Evolutionary conservation across 2,797 vertebrate species (phyloP).

Genomic region (Aldrovandia affinis): DNA sequence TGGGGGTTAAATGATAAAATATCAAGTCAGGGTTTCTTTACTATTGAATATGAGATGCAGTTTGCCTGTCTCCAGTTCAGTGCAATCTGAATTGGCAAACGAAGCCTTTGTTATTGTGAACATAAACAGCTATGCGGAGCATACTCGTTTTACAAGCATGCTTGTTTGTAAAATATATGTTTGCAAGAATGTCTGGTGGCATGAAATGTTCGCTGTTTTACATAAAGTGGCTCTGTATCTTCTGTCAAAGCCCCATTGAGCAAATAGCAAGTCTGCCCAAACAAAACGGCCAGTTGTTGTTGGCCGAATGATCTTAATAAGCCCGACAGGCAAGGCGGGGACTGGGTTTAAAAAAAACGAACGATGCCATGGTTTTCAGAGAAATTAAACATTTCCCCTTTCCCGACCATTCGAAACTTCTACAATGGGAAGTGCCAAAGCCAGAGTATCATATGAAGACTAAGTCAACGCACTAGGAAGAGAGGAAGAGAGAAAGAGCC

Average conservation of each 20-base stretch:
- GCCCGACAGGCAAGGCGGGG: too few species aligned
- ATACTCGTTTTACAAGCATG: background rate
- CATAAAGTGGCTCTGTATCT: background rate
- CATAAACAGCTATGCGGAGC: background rate
- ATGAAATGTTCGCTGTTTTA: slow-evolving; percentile 3
- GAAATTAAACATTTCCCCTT: slow-evolving; percentile 43
- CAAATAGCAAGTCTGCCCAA: background rate
- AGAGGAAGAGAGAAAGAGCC: background rate
- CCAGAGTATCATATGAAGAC: background rate
- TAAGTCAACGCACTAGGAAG: background rate
- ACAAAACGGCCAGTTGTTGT: background rate
- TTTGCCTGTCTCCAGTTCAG: background rate
- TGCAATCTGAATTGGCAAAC: background rate
- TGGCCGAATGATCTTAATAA: background rate
- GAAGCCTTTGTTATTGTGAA: slow-evolving; percentile 12
- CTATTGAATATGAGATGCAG: background rate
- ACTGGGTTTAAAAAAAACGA: background rate
- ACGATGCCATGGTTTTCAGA: slow-evolving; percentile 18
- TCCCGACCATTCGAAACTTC: slow-evolving; percentile 1
- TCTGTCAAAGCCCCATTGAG: background rate
- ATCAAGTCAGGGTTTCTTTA: background rate
- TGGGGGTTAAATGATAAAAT: background rate
- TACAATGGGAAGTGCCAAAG: slow-evolving; percentile 48
- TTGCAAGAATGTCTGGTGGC: background rate
- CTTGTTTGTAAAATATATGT: background rate